Evolutionary conservation across 2,113 vertebrate species (phyloP), one percentile per base, ranked within the genome.

Genomic region (Triplophysa tibetana): DNA sequence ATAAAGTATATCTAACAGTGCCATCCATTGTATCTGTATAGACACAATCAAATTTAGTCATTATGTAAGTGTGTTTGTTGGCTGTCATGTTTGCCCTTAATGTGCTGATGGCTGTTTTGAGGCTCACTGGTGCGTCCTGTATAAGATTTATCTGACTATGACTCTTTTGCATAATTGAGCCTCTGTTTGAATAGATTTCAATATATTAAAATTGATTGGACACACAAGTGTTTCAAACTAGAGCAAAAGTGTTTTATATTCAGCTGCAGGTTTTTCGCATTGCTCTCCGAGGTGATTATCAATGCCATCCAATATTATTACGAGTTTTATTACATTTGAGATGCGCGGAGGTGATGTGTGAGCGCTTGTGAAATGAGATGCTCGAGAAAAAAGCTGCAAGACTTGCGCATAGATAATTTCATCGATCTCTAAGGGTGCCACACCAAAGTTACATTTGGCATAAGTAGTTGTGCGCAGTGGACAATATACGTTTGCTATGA

Each of bases 161-260:
- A 50, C 23, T 84, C 61, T 17, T 85, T 79, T 85, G 77, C 80
- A 84, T 85, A 82, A 84, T 79, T 78, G 80, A 84, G 79, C 83
- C 64, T 50, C 72, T 85, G 76, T 79, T 77, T 76, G 83, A 85
- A 85, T 85, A 85, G 62, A 85, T 85, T 82, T 82, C 52, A 85
- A 85, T 85, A 85, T 77, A 82, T 85, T 85, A 82, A 75, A 82
- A 60, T 50, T 82, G 80, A 79, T 85, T 79, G 83, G 80, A 78
- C 80, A 75, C 66, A 67, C 54, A 75, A 64, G 70, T 76, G 79
- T 75, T 81, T 79, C 79, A 82, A 79, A 82, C 77, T 79, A 52
- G 26, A 61, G 69, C 79, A 69, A 84, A 84, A 84, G 79, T 78
- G 76, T 70, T 84, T 84, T 84, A 78, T 81, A 84, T 84, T 79